phyloP scores from a whole-genome alignment of 2,888 invertebrate genomes.

The Nomada ruficornis region DNA sequence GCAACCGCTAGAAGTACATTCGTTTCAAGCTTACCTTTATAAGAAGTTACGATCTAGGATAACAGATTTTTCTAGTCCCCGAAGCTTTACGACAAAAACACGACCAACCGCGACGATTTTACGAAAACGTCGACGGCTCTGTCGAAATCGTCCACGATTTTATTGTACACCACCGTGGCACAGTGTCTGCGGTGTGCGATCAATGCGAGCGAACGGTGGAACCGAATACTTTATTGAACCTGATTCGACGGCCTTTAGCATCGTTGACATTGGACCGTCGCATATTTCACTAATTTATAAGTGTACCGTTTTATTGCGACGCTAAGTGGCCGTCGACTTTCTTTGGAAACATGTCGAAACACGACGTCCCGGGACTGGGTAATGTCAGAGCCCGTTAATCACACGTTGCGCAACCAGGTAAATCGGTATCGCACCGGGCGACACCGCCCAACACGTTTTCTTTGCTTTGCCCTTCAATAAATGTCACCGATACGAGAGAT shows the following conservation, averaged over 20 bases:
- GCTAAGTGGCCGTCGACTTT: background rate
- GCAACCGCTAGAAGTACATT: no score
- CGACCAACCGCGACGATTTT: no score
- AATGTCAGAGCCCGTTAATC: conserved; percentile 12
- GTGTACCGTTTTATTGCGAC: background rate
- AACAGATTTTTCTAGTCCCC: no score
- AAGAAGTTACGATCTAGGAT: no score
- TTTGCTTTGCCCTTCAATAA: conserved; percentile 24
- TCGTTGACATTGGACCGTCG: background rate
- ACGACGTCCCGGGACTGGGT: background rate
- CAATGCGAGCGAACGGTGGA: no score
- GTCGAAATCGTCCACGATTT: no score
- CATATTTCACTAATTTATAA: background rate
- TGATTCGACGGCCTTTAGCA: no score
- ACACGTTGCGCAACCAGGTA: conserved; percentile 17
- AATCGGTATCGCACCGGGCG: conserved; percentile 18
- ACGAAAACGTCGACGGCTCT: no score
- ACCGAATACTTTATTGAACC: background rate
- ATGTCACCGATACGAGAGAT: background rate
- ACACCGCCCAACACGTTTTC: background rate
- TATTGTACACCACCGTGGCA: no score
- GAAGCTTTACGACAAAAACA: no score
- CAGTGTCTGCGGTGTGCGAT: no score
- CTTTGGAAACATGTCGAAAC: background rate
- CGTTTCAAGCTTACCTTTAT: no score